Evolutionary conservation across 2,888 invertebrate genomes (phyloP).

Genomic region (Cataglyphis cursor): DNA sequence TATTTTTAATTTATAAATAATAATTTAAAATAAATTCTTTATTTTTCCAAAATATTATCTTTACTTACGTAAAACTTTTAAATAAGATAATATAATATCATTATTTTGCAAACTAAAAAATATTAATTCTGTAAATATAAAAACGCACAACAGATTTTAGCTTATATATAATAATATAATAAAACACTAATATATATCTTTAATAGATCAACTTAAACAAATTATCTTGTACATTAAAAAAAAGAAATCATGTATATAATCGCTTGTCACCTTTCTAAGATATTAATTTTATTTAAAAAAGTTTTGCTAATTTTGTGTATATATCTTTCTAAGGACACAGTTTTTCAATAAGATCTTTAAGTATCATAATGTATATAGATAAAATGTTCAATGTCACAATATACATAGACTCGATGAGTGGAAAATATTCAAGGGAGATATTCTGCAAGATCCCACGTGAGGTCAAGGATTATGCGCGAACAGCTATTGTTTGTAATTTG

Average conservation of each 20-base stretch:
- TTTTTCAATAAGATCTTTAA: neutral
- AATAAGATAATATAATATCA: neutral
- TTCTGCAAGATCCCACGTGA: slow-evolving; percentile 32
- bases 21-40: neutral
- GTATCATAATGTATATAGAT: neutral
- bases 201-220: neutral
- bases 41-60: neutral
- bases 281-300: neutral
- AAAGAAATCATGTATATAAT: neutral
- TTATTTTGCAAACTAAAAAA: neutral
- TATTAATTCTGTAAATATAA: neutral
- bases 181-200: neutral
- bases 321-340: neutral
- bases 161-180: neutral
- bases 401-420: neutral
- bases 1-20: neutral
- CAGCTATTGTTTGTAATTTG: slow-evolving; percentile 59
- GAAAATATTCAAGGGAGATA: slow-evolving; percentile 37
- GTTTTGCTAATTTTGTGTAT: neutral
- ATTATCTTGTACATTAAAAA: neutral
- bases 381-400: slow-evolving; percentile 8
- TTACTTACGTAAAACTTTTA: neutral
- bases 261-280: neutral
- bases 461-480: slow-evolving; percentile 67
- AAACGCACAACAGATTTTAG: neutral